Percentiles rank a stretch among this genome's conserved stretches.
Evolutionary conservation across 2,888 invertebrate genomes (phyloP).

Genomic region (Rhogogaster chlorosoma): DNA sequence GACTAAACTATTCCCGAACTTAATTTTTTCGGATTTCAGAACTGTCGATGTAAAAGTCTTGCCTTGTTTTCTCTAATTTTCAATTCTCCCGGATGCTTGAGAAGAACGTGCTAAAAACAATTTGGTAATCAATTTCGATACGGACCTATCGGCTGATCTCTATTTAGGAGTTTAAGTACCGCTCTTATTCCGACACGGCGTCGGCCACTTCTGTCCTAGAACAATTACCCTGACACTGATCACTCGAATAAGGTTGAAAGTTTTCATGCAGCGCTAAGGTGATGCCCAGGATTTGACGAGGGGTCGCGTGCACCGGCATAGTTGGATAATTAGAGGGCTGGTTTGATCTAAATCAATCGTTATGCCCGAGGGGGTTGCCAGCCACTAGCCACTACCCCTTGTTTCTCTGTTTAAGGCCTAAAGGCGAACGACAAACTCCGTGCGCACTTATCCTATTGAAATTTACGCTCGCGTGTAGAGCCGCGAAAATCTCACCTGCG

Average conservation of each 20-base stretch:
- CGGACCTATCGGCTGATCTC: not conserved
- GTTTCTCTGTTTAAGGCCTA: not conserved
- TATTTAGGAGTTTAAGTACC: constrained; percentile 5
- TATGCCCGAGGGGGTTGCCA: constrained; percentile 14
- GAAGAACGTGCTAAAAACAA: constrained; percentile 23
- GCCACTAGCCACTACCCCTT: constrained; percentile 16
- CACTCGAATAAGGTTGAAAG: constrained; percentile 57
- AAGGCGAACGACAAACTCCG: constrained; percentile 14
- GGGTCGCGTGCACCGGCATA: constrained; percentile 71
- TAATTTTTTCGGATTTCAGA: not conserved
- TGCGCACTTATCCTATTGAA: constrained; percentile 6
- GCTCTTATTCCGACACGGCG: not conserved
- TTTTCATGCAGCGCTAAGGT: constrained; percentile 55
- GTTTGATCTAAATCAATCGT: constrained; percentile 72
- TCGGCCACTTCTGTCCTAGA: constrained; percentile 30
- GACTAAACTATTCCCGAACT: not conserved
- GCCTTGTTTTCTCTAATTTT: not conserved
- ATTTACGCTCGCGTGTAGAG: not conserved
- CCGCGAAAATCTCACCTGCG: not conserved
- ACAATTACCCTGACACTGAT: constrained; percentile 48
- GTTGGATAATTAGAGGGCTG: constrained; percentile 70
- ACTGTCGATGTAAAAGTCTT: not conserved
- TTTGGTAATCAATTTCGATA: constrained; percentile 9
- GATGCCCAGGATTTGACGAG: constrained; percentile 58
- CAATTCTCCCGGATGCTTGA: not conserved